Percentiles rank a stretch among this genome's conserved stretches.
These are phyloP conservation scores for Oncopodura yosiiana DNA, from an alignment of 1,140 invertebrate species.

Conservation along the genomic window DNA sequence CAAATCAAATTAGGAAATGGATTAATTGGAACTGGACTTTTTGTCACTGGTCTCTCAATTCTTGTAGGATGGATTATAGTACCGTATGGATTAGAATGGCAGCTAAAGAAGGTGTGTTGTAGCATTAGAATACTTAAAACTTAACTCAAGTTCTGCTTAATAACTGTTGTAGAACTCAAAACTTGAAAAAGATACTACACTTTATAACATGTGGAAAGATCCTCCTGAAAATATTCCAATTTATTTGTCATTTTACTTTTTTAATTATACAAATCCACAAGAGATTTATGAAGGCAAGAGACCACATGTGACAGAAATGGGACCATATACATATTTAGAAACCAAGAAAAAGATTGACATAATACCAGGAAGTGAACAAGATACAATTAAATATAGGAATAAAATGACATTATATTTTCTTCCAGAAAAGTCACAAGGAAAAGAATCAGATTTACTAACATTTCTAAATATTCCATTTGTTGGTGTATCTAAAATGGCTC, in stretches of 20 bases:
- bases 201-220: constrained; percentile 41
- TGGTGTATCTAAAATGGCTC: constrained; percentile 8
- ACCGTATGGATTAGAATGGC: too few relatives aligned
- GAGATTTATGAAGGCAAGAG: constrained; percentile 41
- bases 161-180: background rate
- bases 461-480: constrained; percentile 21
- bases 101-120: too few relatives aligned
- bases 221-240: constrained; percentile 28
- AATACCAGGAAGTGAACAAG: background rate
- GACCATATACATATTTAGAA: constrained; percentile 47
- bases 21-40: too few relatives aligned
- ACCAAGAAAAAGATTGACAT: constrained; percentile 12
- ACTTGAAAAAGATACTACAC: constrained; percentile 39
- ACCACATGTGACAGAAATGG: constrained; percentile 41
- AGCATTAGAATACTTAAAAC: too few relatives aligned
- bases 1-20: too few relatives aligned
- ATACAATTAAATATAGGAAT: constrained; percentile 11
- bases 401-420: constrained; percentile 3
- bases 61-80: too few relatives aligned
- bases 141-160: too few relatives aligned
- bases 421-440: constrained; percentile 3
- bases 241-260: constrained; percentile 21
- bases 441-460: constrained; percentile 1
- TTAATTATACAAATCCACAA: constrained; percentile 38
- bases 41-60: too few relatives aligned